These are phyloP conservation scores for Acheta domesticus DNA, from an alignment of 2,888 invertebrate genomes.

Conservation along the genomic window DNA sequence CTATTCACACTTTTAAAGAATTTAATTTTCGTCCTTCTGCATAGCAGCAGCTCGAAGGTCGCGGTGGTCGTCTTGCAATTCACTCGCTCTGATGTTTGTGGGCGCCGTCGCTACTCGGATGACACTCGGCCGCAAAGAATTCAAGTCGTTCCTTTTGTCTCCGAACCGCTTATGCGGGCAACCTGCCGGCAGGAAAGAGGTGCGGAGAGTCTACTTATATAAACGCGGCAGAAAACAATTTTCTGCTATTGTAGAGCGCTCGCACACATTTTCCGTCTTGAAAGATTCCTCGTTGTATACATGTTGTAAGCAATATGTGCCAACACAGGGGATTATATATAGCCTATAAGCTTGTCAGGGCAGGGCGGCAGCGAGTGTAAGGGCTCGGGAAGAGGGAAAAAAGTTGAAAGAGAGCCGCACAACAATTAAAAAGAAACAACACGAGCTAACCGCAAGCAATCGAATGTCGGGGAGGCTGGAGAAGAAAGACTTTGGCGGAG, in stretches of 20 bases:
- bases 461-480: background rate
- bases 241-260: background rate
- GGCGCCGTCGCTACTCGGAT: too few species aligned
- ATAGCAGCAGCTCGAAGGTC: too few species aligned
- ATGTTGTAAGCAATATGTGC: background rate
- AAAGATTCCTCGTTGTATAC: constrained; percentile 8
- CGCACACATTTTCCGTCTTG: background rate
- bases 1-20: too few species aligned
- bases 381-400: background rate
- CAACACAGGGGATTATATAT: background rate
- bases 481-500: background rate
- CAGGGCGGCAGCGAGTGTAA: background rate
- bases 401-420: constrained; percentile 7
- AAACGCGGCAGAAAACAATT: constrained; percentile 7
- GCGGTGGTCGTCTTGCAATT: too few species aligned
- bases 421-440: constrained; percentile 2
- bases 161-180: too few species aligned
- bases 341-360: background rate
- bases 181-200: background rate
- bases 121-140: too few species aligned
- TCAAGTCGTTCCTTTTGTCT: too few species aligned
- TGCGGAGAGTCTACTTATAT: background rate
- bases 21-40: too few species aligned
- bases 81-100: too few species aligned
- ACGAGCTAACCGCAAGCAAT: constrained; percentile 18